phyloP scores from a whole-genome alignment of 2,888 invertebrate genomes.

The Cantharis rustica region DNA sequence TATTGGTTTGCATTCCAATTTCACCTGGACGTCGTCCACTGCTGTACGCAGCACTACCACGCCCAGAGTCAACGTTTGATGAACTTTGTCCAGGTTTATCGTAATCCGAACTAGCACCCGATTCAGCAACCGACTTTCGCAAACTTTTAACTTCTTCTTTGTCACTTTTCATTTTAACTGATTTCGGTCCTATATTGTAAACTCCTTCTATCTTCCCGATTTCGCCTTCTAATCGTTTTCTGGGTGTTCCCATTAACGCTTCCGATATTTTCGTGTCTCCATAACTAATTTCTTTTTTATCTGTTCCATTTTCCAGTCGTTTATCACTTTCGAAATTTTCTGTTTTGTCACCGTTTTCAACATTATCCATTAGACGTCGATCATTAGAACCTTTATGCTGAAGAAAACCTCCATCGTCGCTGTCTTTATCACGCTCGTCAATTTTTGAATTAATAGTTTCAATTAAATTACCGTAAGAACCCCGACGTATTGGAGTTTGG shows the following conservation, averaged over 20 bases:
- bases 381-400: conserved; percentile 46
- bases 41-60: conserved; percentile 81
- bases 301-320: conserved; percentile 7
- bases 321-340: neutral
- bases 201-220: conserved; percentile 61
- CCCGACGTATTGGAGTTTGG: conserved; percentile 55
- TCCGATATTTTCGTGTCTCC: conserved; percentile 44
- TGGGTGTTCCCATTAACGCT: conserved; percentile 49
- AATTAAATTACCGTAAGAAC: conserved; percentile 66
- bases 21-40: conserved; percentile 69
- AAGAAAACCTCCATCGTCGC: conserved; percentile 67
- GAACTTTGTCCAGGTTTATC: conserved; percentile 75
- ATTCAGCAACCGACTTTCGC: conserved; percentile 60
- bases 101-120: conserved; percentile 73
- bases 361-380: conserved; percentile 26
- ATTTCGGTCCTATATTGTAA: conserved; percentile 61
- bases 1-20: conserved; percentile 61
- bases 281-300: conserved; percentile 21
- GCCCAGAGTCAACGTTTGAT: conserved; percentile 78
- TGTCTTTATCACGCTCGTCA: conserved; percentile 59
- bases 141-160: conserved; percentile 57
- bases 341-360: conserved; percentile 31
- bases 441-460: conserved; percentile 49
- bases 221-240: conserved; percentile 47
- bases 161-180: conserved; percentile 49